Percentiles rank a stretch among this genome's conserved stretches.
phyloP scores from a whole-genome alignment of 1,140 invertebrate species.

The Coboldia fuscipes region DNA sequence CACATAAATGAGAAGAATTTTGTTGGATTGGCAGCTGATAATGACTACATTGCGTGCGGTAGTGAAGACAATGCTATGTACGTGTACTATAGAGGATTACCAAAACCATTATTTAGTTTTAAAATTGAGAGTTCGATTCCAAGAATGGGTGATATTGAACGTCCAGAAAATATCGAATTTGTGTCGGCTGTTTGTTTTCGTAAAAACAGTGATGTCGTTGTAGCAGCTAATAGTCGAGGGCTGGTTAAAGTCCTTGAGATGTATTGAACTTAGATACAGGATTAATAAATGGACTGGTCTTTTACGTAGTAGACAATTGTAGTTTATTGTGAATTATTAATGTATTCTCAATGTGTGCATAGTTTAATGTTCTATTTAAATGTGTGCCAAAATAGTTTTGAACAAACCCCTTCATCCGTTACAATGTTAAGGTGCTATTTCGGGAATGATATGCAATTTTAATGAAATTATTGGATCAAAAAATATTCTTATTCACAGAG shows the following conservation, averaged over 20 bases:
- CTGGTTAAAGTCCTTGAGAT: constrained; percentile 74
- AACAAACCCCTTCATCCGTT: too few species aligned
- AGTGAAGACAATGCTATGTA: constrained; percentile 91
- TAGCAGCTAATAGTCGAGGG: constrained; percentile 91
- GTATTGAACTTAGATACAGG: constrained; percentile 30
- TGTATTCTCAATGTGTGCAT: too few species aligned
- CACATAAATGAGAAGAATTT: constrained; percentile 96
- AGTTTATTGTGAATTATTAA: too few species aligned
- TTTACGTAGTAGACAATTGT: too few species aligned
- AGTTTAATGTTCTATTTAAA: too few species aligned
- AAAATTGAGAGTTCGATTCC: constrained; percentile 28
- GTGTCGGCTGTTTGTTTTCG: constrained; percentile 93
- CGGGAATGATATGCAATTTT: too few species aligned
- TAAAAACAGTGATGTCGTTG: constrained; percentile 54
- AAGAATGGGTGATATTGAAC: constrained; percentile 55
- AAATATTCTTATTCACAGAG: too few species aligned
- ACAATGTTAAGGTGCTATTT: too few species aligned
- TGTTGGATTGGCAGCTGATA: constrained; percentile 88
- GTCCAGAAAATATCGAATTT: constrained; percentile 78
- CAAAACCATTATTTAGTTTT: constrained; percentile 64
- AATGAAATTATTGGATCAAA: too few species aligned
- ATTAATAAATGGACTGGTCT: too few species aligned
- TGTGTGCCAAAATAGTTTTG: too few species aligned
- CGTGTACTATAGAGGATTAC: constrained; percentile 81
- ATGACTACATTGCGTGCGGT: constrained; percentile 85